Base-by-base conservation (phyloP, 2,113 vertebrate genomes). In the Aspiorhynchus laticeps region DNA sequence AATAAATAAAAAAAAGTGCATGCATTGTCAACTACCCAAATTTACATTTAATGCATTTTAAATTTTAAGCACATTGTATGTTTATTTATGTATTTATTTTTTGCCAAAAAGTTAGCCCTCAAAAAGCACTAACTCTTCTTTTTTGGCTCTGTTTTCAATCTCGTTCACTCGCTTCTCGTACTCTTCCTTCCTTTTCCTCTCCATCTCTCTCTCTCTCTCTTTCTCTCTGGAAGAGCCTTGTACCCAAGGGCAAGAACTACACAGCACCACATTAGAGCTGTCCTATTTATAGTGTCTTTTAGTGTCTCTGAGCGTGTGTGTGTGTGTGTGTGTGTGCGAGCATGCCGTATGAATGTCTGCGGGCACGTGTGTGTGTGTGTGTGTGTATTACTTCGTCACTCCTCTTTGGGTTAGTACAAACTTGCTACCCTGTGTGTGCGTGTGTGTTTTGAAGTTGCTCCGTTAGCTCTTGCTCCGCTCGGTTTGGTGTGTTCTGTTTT, bases 401-500 rank as follows among this genome's bases (percentile, higher is more conserved):
- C 82, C 82, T 65, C 19, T 86, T 61, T 86, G 56, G 31, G 24
- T 59, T 56, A 38, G 90, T 91, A 80, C 46, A 36, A 80, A 43
- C 77, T 78, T 48, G 38, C 31, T 85, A 46, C 33, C 81, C 81
- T 87, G 28, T 67, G 76, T 71, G 86, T 88, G 69, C 48, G 85
- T 87, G 48, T 81, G 92, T 90, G 91, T 94, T 93, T 93, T 93
- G 91, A 93, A 93, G 93, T 88, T 83, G 94, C 91, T 94, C 91
- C 91, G 94, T 94, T 93, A 94, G 93, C 74, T 69, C 67, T 84
- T 59, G 92, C 93, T 90, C 75, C 86, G 91, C 93, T 93, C 84
- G 69, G 90, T 91, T 92, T 92, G 91, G 92, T 93, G 91, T 93
- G 92, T 93, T 94, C 93, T 91, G 93, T 95, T 95, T 94, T 95